Evolutionary conservation across 2,888 invertebrate species (phyloP).

Genomic region (Notocelia uddmanniana): DNA sequence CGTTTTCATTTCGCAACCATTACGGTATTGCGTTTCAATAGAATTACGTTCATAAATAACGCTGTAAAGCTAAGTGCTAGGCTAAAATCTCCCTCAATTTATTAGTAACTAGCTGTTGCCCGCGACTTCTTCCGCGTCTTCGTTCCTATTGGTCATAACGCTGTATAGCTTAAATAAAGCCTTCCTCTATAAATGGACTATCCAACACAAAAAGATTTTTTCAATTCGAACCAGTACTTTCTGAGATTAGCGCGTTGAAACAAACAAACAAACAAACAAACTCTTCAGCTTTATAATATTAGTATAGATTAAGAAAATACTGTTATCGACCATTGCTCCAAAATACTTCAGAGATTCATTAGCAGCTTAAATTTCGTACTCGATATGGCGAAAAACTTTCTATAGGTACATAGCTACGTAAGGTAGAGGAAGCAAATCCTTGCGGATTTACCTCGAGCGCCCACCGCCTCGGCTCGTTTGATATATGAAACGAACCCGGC

Average conservation of each 20-base stretch:
- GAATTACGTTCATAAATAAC: not conserved
- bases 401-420: conserved; percentile 33
- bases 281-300: no score
- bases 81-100: not conserved
- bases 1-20: conserved; percentile 17
- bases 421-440: conserved; percentile 51
- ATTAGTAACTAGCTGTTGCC: not conserved
- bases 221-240: no score
- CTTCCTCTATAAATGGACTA: no score
- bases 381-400: conserved; percentile 33
- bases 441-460: conserved; percentile 49
- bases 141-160: no score
- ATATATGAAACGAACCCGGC: conserved; percentile 40
- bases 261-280: no score
- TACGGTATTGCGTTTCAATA: conserved; percentile 12
- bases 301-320: no score
- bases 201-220: no score
- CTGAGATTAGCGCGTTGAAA: no score
- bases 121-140: no score
- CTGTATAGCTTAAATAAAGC: no score
- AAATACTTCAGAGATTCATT: not conserved
- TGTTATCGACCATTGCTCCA: not conserved
- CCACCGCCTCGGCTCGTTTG: conserved; percentile 38
- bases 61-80: not conserved
- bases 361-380: conserved; percentile 28